These are phyloP conservation scores for Perca schrenkii DNA, from an alignment of 2,113 vertebrate genomes.

Conservation along the genomic window DNA sequence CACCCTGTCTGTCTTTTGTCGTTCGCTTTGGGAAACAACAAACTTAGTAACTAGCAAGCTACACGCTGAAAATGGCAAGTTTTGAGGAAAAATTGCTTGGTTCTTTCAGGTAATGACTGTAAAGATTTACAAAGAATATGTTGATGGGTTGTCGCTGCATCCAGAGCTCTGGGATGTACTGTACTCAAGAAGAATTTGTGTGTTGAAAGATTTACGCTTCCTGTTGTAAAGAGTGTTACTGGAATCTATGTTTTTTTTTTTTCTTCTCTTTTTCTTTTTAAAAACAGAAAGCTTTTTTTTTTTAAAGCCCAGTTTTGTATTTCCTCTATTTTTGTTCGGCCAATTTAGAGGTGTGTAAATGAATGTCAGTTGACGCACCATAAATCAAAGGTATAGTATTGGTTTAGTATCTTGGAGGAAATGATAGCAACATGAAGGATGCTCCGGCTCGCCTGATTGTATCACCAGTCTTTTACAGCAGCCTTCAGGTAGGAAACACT, in stretches of 20 bases:
- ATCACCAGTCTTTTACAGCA: conserved; percentile 55
- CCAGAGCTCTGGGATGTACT: neutral
- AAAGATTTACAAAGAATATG: no score
- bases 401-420: conserved; percentile 75
- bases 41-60: no score
- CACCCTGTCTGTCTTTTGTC: no score
- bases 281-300: conserved; percentile 43
- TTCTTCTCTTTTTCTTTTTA: neutral
- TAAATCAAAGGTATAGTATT: conserved; percentile 76
- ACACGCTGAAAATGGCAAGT: no score
- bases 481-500: conserved; percentile 34
- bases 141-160: no score
- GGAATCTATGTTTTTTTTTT: neutral
- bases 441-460: conserved; percentile 50
- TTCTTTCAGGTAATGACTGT: no score
- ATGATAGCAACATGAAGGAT: conserved; percentile 73
- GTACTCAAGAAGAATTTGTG: conserved; percentile 4
- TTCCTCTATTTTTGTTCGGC: conserved; percentile 52
- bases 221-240: conserved; percentile 26
- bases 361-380: conserved; percentile 66
- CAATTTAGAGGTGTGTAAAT: conserved; percentile 63
- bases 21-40: no score
- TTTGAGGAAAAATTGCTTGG: no score
- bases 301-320: conserved; percentile 25
- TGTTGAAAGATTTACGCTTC: conserved; percentile 43